Evolutionary conservation across 2,888 invertebrate genomes (phyloP), one percentile per base, ranked within the genome.

Genomic region (Morinoia aosen): DNA sequence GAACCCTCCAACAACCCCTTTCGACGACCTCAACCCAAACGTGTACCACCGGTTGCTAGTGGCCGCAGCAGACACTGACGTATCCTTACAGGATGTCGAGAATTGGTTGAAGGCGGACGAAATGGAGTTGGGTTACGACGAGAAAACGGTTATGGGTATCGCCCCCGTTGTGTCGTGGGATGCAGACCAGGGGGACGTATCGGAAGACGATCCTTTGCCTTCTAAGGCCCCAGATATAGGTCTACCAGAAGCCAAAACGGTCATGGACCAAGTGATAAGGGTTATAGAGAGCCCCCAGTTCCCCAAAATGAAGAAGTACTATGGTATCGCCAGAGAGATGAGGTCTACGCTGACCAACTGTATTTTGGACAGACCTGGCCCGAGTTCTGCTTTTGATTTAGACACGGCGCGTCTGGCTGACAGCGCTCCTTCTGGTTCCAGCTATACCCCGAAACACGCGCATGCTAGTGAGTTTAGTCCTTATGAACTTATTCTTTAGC

Each of bases 101-200:
- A 64, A 95, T 12, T 95, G 95, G 64, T 64, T 95, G 19, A 76
- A 95, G 64, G 12, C 61, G 64, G 95, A 95, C 95, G 64, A 95
- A 61, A 33, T 48, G n/a, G 95, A 95, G 48, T 39, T 76, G 8
- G 93, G 95, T 10, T 95, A 95, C 58, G 88, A 95, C 58, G 88
- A 95, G 88, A 94, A 94, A 58, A 88, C 61, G 8, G 95, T 94
- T 11, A 94, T 64, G 94, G 94, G 93, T 12, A 95, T 64, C 19
- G 95, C 95, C n/a, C 58, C 94, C 57, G 91, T 58, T 39, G 95
- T 95, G 12, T 64, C 95, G n/a, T 61, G 95, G 76, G 58, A 58
- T 40, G 40, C 64, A 11, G 64, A 48, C 40, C 64, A 61, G 48
- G 76, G 61, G n/a, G 76, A 61, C 4, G 58, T 25, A 12, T n/a